Conservation (phyloP, 2,113 vertebrate genomes). For the Smithornis capensis region DNA sequence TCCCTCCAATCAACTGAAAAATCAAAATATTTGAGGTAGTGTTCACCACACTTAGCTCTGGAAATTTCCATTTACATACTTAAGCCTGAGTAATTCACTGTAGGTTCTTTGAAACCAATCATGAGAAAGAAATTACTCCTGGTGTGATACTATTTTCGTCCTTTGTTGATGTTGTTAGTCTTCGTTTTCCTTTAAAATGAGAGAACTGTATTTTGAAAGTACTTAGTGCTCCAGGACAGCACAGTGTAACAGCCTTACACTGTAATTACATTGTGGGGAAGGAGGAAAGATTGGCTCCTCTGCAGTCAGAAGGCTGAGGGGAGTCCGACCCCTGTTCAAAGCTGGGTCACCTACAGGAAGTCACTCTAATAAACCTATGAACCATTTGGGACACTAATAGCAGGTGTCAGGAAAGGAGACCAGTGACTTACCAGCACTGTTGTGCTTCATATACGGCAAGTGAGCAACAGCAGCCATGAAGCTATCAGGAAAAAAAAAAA, state of each 20-base stretch:
- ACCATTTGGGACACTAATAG: background rate
- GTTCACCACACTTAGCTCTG: background rate
- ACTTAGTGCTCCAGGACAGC: background rate
- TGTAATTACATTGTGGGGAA: background rate
- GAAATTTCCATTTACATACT: background rate
- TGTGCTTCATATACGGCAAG: background rate
- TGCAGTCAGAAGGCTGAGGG: background rate
- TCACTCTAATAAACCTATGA: background rate
- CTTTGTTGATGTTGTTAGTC: background rate
- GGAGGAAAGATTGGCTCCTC: background rate
- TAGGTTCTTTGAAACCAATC: background rate
- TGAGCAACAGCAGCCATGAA: background rate
- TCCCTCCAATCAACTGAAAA: background rate
- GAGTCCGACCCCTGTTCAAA: background rate
- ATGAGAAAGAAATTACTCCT: background rate
- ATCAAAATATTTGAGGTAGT: background rate
- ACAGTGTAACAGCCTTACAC: background rate
- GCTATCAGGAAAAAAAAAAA: too few species aligned
- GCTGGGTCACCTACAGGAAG: background rate
- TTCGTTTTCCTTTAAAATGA: background rate
- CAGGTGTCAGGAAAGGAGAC: background rate
- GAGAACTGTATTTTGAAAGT: background rate
- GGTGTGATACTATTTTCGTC: background rate
- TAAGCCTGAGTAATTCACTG: background rate
- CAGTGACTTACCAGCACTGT: background rate